Evolutionary conservation across 2,888 invertebrate species (phyloP).

Genomic region (Aethes cnicana): DNA sequence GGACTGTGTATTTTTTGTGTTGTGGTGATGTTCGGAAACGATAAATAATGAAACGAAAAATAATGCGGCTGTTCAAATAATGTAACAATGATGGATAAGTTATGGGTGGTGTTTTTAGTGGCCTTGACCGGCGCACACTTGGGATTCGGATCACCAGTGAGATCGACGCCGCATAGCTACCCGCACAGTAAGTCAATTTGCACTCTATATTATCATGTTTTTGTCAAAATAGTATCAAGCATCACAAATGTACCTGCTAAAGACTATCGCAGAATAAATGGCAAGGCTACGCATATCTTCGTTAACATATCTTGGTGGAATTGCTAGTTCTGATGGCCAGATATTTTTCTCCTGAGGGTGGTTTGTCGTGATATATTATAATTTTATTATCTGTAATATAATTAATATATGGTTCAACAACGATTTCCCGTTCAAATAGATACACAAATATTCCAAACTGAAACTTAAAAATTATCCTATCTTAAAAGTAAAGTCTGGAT

Average conservation of each 20-base stretch:
- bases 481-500: too few relatives aligned
- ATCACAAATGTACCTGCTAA: not conserved
- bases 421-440: too few relatives aligned
- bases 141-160: slow-evolving; percentile 71
- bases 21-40: slow-evolving; percentile 75
- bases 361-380: not conserved
- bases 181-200: slow-evolving; percentile 73
- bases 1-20: slow-evolving; percentile 79
- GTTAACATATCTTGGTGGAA: not conserved
- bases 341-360: slow-evolving; percentile 9
- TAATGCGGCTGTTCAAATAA: slow-evolving; percentile 75
- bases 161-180: slow-evolving; percentile 74
- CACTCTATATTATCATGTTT: slow-evolving; percentile 38
- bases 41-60: slow-evolving; percentile 78
- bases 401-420: too few relatives aligned
- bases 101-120: slow-evolving; percentile 77
- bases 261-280: slow-evolving; percentile 1
- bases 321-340: not conserved
- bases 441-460: too few relatives aligned
- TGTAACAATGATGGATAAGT: slow-evolving; percentile 73
- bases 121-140: slow-evolving; percentile 70
- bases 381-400: not conserved
- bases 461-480: too few relatives aligned
- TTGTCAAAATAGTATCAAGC: slow-evolving; percentile 22
- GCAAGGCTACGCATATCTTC: not conserved